Evolutionary conservation across 1,140 invertebrate species (phyloP).

Genomic region (Pissodes strobi): DNA sequence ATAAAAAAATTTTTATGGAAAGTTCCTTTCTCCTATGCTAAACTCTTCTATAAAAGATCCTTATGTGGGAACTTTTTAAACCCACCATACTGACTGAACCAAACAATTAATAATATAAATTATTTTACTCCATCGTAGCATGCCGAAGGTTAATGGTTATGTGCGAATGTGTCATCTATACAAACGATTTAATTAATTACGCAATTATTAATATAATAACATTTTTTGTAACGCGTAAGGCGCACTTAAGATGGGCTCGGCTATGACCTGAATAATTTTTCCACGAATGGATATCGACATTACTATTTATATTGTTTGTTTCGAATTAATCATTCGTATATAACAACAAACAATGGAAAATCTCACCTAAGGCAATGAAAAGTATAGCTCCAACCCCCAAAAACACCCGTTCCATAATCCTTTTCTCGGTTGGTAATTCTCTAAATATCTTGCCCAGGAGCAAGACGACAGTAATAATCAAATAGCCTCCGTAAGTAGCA

Average conservation of each 20-base stretch:
- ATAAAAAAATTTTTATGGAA: too few relatives aligned
- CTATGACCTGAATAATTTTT: constrained; percentile 3
- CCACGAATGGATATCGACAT: constrained; percentile 2
- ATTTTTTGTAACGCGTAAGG: constrained; percentile 9
- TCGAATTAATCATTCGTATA: too few relatives aligned
- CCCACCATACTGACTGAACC: too few relatives aligned
- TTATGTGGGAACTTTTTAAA: too few relatives aligned
- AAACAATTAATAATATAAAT: too few relatives aligned
- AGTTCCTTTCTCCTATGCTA: too few relatives aligned
- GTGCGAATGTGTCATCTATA: constrained; percentile 3
- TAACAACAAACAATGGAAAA: too few relatives aligned
- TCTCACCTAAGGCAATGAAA: constrained; percentile 67
- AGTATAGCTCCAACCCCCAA: constrained; percentile 69
- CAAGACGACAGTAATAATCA: constrained; percentile 70
- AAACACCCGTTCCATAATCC: constrained; percentile 69
- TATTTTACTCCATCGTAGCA: too few relatives aligned
- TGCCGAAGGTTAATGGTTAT: constrained; percentile 7
- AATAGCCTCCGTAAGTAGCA: constrained; percentile 69
- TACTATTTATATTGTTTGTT: too few relatives aligned
- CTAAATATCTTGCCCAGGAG: constrained; percentile 66
- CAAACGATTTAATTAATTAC: constrained; percentile 11
- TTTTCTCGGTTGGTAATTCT: constrained; percentile 66
- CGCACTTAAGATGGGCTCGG: neutral
- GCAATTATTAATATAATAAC: constrained; percentile 4
- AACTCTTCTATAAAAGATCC: too few relatives aligned